Conservation (phyloP, 2,113 vertebrate species). For the Vulpes lagopus region DNA sequence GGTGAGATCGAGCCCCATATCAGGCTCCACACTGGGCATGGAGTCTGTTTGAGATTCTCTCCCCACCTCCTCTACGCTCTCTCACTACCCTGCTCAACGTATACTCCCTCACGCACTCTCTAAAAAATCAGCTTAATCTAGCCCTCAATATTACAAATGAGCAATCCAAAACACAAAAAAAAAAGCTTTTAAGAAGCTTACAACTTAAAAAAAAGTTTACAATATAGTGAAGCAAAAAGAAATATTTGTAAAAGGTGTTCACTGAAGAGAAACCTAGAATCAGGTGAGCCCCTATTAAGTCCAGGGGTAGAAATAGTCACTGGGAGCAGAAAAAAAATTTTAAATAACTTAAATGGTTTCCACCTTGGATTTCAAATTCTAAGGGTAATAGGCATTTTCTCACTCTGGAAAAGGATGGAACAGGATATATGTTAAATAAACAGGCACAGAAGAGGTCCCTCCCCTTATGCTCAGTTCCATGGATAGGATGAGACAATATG, state of each 20-base stretch:
- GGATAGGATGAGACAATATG: not conserved
- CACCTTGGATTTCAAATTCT: not conserved
- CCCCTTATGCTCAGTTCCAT: not conserved
- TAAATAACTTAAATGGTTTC: not conserved
- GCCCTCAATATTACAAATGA: not conserved
- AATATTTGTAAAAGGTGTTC: not conserved
- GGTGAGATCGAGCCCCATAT: not conserved
- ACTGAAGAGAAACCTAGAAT: not conserved
- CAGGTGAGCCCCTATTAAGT: not conserved
- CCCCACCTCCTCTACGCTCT: not conserved
- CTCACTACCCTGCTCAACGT: not conserved
- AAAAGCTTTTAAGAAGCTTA: not conserved
- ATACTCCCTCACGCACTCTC: not conserved
- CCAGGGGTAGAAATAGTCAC: not conserved
- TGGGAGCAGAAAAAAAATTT: not conserved
- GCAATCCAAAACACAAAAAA: not conserved
- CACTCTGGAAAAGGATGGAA: not conserved
- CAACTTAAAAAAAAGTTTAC: not conserved
- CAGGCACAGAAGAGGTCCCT: not conserved
- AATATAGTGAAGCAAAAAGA: not conserved
- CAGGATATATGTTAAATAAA: too few relatives aligned
- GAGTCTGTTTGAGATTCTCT: not conserved
- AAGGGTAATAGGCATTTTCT: not conserved
- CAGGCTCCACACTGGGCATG: not conserved
- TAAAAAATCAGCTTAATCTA: not conserved